A percentile compares a stretch with the other conserved stretches of the same genome.
These are phyloP conservation scores for Girardinus metallicus DNA, from an alignment of 2,797 vertebrate genomes.

Conservation along the genomic window DNA sequence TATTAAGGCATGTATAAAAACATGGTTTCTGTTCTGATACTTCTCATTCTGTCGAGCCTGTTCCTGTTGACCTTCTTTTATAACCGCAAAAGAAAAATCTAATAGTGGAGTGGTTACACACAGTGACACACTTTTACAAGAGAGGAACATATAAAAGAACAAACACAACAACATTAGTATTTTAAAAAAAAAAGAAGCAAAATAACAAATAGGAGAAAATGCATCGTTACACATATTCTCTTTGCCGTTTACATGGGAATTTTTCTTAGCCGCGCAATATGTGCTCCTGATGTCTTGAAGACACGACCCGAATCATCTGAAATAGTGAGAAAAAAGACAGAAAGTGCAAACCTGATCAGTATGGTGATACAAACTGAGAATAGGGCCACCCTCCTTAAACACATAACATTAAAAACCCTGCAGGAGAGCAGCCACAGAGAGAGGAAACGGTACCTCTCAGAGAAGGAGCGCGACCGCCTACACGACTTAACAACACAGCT, in stretches of 20 bases:
- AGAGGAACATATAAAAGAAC: not conserved
- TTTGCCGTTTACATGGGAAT: not conserved
- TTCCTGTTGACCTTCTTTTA: conserved; percentile 8
- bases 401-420: not conserved
- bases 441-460: conserved; percentile 29
- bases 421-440: not conserved
- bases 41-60: not conserved
- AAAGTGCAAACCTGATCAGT: not conserved
- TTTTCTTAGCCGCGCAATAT: not conserved
- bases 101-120: not conserved
- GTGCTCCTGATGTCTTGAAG: conserved; percentile 7
- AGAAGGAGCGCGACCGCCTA: not conserved
- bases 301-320: conserved; percentile 36
- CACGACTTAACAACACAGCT: not conserved
- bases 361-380: not conserved
- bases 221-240: not conserved
- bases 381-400: not conserved
- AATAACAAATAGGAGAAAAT: not conserved
- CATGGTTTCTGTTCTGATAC: not conserved
- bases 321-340: conserved; percentile 8
- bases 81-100: not conserved
- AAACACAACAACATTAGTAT: not conserved
- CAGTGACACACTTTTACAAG: not conserved
- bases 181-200: not conserved
- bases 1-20: not conserved